phyloP scores from a whole-genome alignment of 1,140 invertebrate genomes.

The Diprion similis region DNA sequence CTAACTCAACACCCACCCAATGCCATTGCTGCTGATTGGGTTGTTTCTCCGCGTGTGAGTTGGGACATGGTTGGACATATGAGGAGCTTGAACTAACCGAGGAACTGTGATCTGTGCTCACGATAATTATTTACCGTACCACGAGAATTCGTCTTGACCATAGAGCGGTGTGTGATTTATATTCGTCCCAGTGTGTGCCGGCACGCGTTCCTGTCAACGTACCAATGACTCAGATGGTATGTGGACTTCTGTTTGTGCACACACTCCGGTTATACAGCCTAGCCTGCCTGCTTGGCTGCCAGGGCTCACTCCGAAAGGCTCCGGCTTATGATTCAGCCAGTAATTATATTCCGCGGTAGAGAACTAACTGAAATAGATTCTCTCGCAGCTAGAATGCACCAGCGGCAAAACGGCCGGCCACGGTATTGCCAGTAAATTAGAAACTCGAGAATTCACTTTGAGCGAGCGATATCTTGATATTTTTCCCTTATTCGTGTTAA shows the following conservation, averaged over 20 bases:
- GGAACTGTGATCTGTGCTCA: no score
- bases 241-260: not conserved
- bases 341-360: constrained; percentile 23
- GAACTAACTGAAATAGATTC: constrained; percentile 24
- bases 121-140: not conserved
- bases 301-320: not conserved
- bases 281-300: not conserved
- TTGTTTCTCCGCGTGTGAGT: no score
- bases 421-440: not conserved
- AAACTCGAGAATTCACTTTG: not conserved
- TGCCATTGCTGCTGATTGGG: no score
- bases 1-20: no score
- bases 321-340: constrained; percentile 26
- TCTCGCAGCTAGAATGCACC: not conserved
- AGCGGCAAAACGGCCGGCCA: not conserved
- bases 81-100: no score
- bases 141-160: not conserved
- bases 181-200: not conserved
- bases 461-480: not conserved
- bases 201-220: constrained; percentile 21
- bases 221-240: constrained; percentile 26
- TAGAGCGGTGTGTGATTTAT: constrained; percentile 18
- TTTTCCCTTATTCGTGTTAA: not conserved
- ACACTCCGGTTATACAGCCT: constrained; percentile 9
- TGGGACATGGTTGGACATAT: no score